phyloP scores from a whole-genome alignment of 2,113 vertebrate genomes.

The Antigone vipio region DNA sequence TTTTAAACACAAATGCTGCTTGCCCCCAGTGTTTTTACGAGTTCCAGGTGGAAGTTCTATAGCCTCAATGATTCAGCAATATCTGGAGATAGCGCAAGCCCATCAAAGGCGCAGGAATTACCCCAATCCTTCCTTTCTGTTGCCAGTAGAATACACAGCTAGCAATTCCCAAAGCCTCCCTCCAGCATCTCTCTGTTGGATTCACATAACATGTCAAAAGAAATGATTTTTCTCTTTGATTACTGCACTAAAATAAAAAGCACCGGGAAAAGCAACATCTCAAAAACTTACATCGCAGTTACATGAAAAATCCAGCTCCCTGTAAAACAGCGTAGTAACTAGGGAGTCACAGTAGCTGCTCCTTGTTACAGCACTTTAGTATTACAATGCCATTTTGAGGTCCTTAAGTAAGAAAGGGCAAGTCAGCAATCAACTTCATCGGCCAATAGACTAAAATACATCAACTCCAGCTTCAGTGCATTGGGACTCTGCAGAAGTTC shows the following conservation, averaged over 20 bases:
- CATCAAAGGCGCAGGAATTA: neutral
- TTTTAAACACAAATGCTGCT: neutral
- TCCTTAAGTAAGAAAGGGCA: neutral
- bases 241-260: conserved; percentile 46
- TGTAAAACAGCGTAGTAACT: neutral
- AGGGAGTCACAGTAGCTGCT: neutral
- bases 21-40: neutral
- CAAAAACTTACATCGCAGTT: neutral
- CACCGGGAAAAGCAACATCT: neutral
- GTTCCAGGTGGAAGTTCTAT: conserved; percentile 17
- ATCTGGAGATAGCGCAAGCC: neutral
- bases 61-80: neutral
- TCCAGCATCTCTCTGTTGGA: conserved; percentile 8
- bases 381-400: neutral
- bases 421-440: neutral
- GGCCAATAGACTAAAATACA: neutral
- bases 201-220: neutral
- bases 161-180: neutral
- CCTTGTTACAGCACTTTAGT: neutral
- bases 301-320: neutral
- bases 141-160: neutral
- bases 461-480: neutral
- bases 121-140: neutral
- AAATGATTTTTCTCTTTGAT: conserved; percentile 43
- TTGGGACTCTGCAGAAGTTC: neutral